Evolutionary conservation across 2,113 vertebrate species (phyloP), one percentile per base, ranked within the genome.

Genomic region (Pipra filicauda): DNA sequence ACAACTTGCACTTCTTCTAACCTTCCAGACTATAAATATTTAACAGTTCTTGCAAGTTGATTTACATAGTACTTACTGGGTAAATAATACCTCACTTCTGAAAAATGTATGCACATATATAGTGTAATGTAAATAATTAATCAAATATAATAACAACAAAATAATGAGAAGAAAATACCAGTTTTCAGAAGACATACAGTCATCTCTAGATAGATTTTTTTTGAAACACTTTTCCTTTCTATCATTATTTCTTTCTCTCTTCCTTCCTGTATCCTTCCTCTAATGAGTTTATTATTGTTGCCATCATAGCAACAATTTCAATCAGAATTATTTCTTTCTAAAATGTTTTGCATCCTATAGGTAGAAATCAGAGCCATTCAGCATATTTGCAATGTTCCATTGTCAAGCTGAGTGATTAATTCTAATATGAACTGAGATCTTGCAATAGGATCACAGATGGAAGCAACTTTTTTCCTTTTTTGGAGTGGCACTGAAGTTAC

Each of bases 11-110:
- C 51, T 87, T 93, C 83, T 95, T 82, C 84, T 94, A 95, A 93
- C 93, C 79, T 95, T 95, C 66, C 86, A 95, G 66, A 92, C 66
- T 95, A 95, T 96, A 97, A 97, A 97, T 97, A 96, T 96, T 96
- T 97, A 97, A 83, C 61, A 94, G 70, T 89, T 75, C 88, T 88
- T 96, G 43, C 48, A 95, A 89, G 89, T 69, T 95, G 91, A 96
- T 97, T 97, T 95, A 95, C 94, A 95, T 96, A 95, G 65, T 89
- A 89, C 55, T 96, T 80, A 91, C 84, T 80, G 54, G 48, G 55
- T 89, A 97, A 95, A 94, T 94, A 95, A 96, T 85, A 82, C 91
- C 76, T 94, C 82, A 91, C 67, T 81, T 89, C 87, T 93, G 88
- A 85, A 91, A 94, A 96, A 95, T 93, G 75, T 67, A 76, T 90